phyloP scores from a whole-genome alignment of 1,140 invertebrate species.

The Drosophila ironensis region DNA sequence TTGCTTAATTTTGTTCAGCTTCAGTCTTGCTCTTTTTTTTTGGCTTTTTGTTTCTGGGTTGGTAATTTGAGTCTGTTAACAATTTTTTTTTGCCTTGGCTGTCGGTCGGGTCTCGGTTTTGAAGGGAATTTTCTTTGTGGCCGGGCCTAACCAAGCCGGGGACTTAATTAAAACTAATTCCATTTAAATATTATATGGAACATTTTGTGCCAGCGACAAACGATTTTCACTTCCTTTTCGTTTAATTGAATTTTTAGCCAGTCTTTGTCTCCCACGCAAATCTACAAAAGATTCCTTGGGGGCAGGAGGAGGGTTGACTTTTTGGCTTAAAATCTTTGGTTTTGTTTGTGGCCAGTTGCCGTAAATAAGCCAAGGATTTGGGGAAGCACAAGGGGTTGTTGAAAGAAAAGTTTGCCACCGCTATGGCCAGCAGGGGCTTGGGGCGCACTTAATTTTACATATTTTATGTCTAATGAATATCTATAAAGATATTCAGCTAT shows the following conservation, averaged over 20 bases:
- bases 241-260: conserved; percentile 48
- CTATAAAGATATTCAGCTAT: neutral
- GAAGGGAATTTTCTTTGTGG: conserved; percentile 52
- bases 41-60: conserved; percentile 17
- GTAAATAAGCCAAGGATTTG: conserved; percentile 33
- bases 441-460: neutral
- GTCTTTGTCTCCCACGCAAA: conserved; percentile 29
- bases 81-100: conserved; percentile 45
- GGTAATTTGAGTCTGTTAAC: conserved; percentile 77
- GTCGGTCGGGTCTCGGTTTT: conserved; percentile 36
- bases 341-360: conserved; percentile 37
- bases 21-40: conserved; percentile 1
- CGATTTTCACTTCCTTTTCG: conserved; percentile 55
- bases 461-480: neutral
- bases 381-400: neutral
- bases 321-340: conserved; percentile 40
- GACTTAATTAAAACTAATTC: conserved; percentile 79
- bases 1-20: conserved; percentile 29
- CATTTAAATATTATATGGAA: conserved; percentile 73
- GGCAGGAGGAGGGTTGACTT: conserved; percentile 28
- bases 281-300: conserved; percentile 31
- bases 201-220: conserved; percentile 43
- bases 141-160: conserved; percentile 39
- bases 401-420: neutral
- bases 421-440: neutral